These are phyloP conservation scores for Acanthoscelides obtectus DNA, from an alignment of 2,888 invertebrate genomes.

Conservation along the genomic window DNA sequence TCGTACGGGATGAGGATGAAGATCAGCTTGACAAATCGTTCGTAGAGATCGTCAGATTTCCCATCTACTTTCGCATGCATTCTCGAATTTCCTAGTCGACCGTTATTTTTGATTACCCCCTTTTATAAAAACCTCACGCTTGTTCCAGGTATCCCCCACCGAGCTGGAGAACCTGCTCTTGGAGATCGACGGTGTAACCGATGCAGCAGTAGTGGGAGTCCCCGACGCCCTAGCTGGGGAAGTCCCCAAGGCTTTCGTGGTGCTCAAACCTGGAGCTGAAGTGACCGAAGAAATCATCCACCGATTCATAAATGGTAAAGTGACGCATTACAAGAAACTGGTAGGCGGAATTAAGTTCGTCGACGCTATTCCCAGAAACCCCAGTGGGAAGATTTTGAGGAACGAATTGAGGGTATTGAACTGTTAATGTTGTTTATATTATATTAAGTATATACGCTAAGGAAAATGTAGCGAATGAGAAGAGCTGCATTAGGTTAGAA, in stretches of 20 bases:
- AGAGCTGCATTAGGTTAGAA: too few relatives aligned
- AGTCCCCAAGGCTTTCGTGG: constrained; percentile 70
- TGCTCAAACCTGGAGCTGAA: constrained; percentile 53
- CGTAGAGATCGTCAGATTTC: too few relatives aligned
- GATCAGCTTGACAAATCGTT: too few relatives aligned
- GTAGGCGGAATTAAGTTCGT: constrained; percentile 67
- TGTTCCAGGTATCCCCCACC: constrained; percentile 73
- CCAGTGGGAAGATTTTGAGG: constrained; percentile 71
- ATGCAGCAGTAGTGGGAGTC: constrained; percentile 75
- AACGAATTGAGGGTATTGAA: constrained; percentile 54
- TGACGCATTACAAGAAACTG: constrained; percentile 68
- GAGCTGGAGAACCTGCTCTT: constrained; percentile 76
- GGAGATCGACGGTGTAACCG: constrained; percentile 65
- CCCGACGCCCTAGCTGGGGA: constrained; percentile 68
- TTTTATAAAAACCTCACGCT: constrained; percentile 2
- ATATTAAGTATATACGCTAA: too few relatives aligned
- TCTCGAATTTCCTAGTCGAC: too few relatives aligned
- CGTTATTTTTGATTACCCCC: too few relatives aligned
- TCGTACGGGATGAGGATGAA: too few relatives aligned
- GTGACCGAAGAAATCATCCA: constrained; percentile 56
- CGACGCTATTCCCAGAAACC: constrained; percentile 67
- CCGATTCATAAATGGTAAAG: constrained; percentile 57
- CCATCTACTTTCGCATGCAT: too few relatives aligned
- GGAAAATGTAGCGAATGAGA: too few relatives aligned
- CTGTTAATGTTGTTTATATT: background rate